A percentile compares a stretch with the other conserved stretches of the same genome.
Evolutionary conservation across 2,888 invertebrate genomes (phyloP).

Genomic region (Aleiodes leptofemur): DNA sequence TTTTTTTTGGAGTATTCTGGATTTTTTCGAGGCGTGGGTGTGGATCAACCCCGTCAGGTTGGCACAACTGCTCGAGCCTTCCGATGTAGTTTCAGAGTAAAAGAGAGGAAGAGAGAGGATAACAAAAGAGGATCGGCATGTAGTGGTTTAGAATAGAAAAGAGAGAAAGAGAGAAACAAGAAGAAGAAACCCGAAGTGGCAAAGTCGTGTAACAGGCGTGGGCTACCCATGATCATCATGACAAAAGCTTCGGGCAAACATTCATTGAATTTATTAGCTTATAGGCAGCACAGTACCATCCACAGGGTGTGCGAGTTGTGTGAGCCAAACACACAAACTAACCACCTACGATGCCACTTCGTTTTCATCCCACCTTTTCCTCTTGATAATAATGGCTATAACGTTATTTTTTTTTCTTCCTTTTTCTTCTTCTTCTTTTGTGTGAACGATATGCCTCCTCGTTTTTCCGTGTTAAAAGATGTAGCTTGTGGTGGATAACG

Average conservation of each 20-base stretch:
- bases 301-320: slow-evolving; percentile 43
- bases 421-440: slow-evolving; percentile 23
- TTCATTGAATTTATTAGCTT: slow-evolving; percentile 73
- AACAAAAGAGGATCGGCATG: slow-evolving; percentile 23
- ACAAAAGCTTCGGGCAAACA: slow-evolving; percentile 71
- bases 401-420: slow-evolving; percentile 27
- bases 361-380: slow-evolving; percentile 35
- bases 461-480: slow-evolving; percentile 42
- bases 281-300: slow-evolving; percentile 44
- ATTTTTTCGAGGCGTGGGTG: slow-evolving; percentile 36
- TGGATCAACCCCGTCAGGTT: slow-evolving; percentile 39
- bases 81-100: too few species aligned
- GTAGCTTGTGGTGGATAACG: slow-evolving; percentile 1
- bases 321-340: slow-evolving; percentile 52
- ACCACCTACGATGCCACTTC: slow-evolving; percentile 64
- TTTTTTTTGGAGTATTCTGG: neutral
- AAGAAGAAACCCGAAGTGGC: slow-evolving; percentile 7
- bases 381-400: slow-evolving; percentile 38
- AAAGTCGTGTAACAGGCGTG: slow-evolving; percentile 57
- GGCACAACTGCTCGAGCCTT: slow-evolving; percentile 25
- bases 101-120: neutral
- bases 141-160: slow-evolving; percentile 27
- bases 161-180: neutral
- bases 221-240: slow-evolving; percentile 71
- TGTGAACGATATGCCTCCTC: slow-evolving; percentile 39